Conservation (phyloP, 2,888 invertebrate genomes). For the Leucozona laternaria region DNA sequence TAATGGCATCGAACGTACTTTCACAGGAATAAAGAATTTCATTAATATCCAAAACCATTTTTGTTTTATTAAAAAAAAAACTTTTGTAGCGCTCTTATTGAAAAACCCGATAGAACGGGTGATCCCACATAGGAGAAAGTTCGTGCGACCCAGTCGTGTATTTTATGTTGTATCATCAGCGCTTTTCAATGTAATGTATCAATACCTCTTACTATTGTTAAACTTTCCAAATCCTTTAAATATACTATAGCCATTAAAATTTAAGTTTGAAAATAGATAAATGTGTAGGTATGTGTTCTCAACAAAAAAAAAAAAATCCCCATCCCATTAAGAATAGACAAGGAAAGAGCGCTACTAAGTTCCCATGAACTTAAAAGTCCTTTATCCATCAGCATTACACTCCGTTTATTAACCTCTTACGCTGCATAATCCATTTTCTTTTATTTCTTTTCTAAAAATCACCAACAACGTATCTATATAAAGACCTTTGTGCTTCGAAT, state of each 20-base stretch:
- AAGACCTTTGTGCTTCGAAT: neutral
- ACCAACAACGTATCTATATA: neutral
- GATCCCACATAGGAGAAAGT: too few species aligned
- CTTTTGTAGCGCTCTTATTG: too few species aligned
- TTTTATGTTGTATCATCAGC: too few species aligned
- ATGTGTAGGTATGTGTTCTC: neutral
- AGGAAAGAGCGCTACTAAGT: neutral
- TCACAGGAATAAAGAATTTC: too few species aligned
- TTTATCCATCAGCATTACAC: conserved; percentile 9
- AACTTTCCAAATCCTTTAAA: neutral
- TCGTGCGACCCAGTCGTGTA: too few species aligned
- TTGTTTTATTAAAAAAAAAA: too few species aligned
- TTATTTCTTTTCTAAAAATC: neutral
- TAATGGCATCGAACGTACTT: too few species aligned
- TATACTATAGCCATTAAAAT: neutral
- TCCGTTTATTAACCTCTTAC: conserved; percentile 15
- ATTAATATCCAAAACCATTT: too few species aligned
- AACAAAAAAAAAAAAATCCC: neutral
- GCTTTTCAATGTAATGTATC: neutral
- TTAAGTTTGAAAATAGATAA: neutral
- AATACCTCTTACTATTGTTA: neutral
- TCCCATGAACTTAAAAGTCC: conserved; percentile 11
- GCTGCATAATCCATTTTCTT: conserved; percentile 4
- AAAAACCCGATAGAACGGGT: too few species aligned
- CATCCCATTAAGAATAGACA: neutral